Conservation (phyloP, 2,797 vertebrate species). For the Sebastes steindachneri region DNA sequence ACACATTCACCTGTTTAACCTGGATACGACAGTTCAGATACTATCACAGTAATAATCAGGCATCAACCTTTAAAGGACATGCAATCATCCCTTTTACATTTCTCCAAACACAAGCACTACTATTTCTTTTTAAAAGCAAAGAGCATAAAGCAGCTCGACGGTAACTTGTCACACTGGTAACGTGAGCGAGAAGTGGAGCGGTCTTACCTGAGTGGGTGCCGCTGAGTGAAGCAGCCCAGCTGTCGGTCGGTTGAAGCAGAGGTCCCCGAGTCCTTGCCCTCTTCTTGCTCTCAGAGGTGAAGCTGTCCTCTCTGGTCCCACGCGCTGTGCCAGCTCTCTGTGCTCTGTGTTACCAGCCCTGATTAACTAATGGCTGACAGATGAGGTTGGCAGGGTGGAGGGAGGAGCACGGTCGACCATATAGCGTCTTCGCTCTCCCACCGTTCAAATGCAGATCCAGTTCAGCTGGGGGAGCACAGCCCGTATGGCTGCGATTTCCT, state of each 20-base stretch:
- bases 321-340: constrained; percentile 49
- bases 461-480: constrained; percentile 64
- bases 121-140: neutral
- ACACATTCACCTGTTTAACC: neutral
- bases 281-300: constrained; percentile 54
- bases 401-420: constrained; percentile 54
- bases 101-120: neutral
- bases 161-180: neutral
- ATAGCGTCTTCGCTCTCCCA: constrained; percentile 45
- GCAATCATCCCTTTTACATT: neutral
- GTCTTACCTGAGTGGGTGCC: constrained; percentile 72
- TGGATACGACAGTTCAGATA: neutral
- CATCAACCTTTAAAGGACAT: neutral
- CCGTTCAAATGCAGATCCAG: constrained; percentile 51
- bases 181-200: constrained; percentile 21
- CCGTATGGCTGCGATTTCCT: constrained; percentile 73
- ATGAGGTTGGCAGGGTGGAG: constrained; percentile 65
- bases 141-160: neutral
- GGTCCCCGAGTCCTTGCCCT: constrained; percentile 63
- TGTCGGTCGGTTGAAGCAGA: constrained; percentile 44
- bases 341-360: constrained; percentile 58
- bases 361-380: constrained; percentile 73
- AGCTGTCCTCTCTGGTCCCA: constrained; percentile 52
- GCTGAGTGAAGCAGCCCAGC: constrained; percentile 65
- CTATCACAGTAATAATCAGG: neutral